Evolutionary conservation across 2,797 vertebrate species (phyloP).

Genomic region (Okamejei kenojei): DNA sequence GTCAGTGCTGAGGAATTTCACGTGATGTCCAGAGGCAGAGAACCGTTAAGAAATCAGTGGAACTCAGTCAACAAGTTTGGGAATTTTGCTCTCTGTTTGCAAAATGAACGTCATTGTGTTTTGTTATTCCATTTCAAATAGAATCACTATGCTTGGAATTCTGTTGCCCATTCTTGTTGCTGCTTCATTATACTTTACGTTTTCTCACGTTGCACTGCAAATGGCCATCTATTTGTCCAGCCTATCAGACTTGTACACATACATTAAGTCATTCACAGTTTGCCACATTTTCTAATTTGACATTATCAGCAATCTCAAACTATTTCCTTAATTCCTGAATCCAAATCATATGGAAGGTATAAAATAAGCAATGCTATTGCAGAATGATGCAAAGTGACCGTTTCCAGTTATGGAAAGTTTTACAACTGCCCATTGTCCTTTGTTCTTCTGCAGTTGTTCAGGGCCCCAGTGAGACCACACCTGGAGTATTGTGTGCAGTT

Average conservation of each 20-base stretch:
- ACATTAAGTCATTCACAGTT: neutral
- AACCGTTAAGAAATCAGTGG: too few relatives aligned
- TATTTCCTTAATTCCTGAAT: neutral
- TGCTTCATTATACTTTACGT: neutral
- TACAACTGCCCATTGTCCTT: neutral
- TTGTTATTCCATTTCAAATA: neutral
- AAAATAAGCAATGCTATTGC: neutral
- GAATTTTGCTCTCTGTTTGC: too few relatives aligned
- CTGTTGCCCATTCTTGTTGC: neutral
- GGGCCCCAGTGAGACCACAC: too few relatives aligned
- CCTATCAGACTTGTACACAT: neutral
- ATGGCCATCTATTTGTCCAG: neutral
- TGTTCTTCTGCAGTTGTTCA: too few relatives aligned
- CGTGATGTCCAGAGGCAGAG: too few relatives aligned
- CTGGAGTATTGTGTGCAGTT: too few relatives aligned
- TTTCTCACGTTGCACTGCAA: neutral
- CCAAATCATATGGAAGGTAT: neutral
- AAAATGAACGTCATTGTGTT: neutral
- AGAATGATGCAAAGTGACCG: neutral
- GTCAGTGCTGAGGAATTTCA: too few relatives aligned
- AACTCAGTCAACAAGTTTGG: too few relatives aligned
- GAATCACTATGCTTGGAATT: neutral
- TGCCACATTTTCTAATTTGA: neutral
- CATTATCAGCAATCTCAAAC: neutral
- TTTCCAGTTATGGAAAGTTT: neutral